Evolutionary conservation across 2,797 vertebrate genomes (phyloP), one percentile per base, ranked within the genome.

Genomic region (Pseudomugil tenellus): DNA sequence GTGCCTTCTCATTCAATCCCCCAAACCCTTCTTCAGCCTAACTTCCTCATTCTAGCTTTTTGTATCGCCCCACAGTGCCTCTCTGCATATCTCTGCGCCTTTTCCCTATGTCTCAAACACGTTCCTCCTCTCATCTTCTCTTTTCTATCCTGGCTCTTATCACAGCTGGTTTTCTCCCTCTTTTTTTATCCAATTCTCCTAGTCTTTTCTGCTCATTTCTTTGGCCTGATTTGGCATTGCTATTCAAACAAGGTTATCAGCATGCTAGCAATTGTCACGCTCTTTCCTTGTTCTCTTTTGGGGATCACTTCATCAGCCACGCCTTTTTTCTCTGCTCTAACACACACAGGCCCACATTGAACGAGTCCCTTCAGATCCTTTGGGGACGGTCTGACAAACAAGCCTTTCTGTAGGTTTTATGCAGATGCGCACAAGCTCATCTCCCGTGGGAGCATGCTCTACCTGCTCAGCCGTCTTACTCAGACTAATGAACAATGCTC

Each of bases 401-500:
- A 70, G 67, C 77, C 70, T 81, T 80, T 81, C 37, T 72, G 64
- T 75, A 54, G 76, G 73, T 73, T 60, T 84, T 63, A 71, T 65
- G 67, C 67, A 83, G 79, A 84, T 77, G 57, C 67, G 29, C 53
- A 59, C 60, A 1, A 17, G 32, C 64, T 63, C 8, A 14, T 26
- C 39, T 13, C 77, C 75, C 74, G 12, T 1, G 78, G 70, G 84
- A 67, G n/a, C 53, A 8, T 64, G 72, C 73, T 77, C 75, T 70
- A 80, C 76, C 74, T 78, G 81, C 73, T 86, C 58, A 54, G 65
- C 81, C 21, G 59, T 81, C 83, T 87, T 66, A 75, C 84, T 81
- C 86, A 62, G 76, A 79, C 83, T 92, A 90, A 91, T 92, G 87
- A 91, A 87, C 84, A 83, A 77, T 74, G 64, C 63, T 74, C 70